Evolutionary conservation across 92 coral and sea anemone genomes (phyloP), one percentile per base, ranked within the genome.

Genomic region (Palythoa grandis): DNA sequence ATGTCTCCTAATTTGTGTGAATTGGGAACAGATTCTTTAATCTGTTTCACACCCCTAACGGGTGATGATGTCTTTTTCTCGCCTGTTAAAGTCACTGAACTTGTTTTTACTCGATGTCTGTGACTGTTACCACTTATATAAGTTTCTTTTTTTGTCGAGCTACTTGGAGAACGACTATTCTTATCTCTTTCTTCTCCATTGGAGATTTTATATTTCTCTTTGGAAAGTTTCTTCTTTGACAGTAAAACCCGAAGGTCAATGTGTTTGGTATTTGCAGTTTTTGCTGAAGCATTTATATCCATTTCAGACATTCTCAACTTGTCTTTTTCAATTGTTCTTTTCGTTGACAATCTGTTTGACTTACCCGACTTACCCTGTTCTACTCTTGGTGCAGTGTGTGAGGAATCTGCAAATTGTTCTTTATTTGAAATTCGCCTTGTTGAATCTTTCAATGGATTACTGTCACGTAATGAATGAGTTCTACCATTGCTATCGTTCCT

Each of bases 401-500:
- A 61, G 15, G 84, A 79, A 43, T 40, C 9, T 20, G 24, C 60
- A 47, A 24, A 12, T 12, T 23, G 14, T 47, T 52, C 3, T 47
- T 80, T 73, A 13, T 11, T 22, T 48, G 19, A 13, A 37, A 7
- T 2, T 66, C 60, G 35, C 7, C 74, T 61, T 8, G 16, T 20
- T 38, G 29, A 20, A 61, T 3, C 57, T 79, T 17, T 50, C 7
- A 53, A 23, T 40, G 20, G 17, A n/a, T 24, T 79, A n/a, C 20
- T 22, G n/a, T 43, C 70, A 7, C 57, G 10, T 48, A 15, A 39
- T 58, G 50, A 19, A 3, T 19, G 22, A 60, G 71, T 16, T 7
- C 19, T 80, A 63, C 23, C 75, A 12, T 80, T 61, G 13, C 35
- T 80, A 2, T 48, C 75, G 23, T 47, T 80, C 85, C 58, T 74